phyloP scores from a whole-genome alignment of 2,888 invertebrate species.

The Nomada flava region DNA sequence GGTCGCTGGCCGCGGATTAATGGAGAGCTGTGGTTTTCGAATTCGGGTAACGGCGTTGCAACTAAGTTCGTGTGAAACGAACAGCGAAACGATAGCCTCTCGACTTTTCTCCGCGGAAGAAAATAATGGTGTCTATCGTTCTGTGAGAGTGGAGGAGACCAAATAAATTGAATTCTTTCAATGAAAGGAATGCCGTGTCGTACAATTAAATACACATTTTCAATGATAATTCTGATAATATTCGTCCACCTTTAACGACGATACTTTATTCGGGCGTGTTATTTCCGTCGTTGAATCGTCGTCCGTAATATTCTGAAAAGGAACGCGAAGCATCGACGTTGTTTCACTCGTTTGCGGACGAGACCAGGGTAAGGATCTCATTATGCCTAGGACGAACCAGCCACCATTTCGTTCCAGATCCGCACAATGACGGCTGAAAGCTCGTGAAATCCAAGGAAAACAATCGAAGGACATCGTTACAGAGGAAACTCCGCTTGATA shows the following conservation, averaged over 20 bases:
- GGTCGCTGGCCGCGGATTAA: slow-evolving; percentile 7
- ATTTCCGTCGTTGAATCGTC: not conserved
- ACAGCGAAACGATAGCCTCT: too few species aligned
- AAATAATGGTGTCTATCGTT: too few species aligned
- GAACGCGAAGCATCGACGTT: slow-evolving; percentile 5
- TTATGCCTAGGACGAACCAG: slow-evolving; percentile 6
- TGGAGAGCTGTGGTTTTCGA: not conserved
- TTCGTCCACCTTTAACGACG: too few species aligned
- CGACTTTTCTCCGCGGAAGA: too few species aligned
- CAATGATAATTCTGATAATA: too few species aligned
- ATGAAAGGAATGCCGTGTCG: too few species aligned
- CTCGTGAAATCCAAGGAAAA: not conserved
- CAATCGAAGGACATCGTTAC: slow-evolving; percentile 9
- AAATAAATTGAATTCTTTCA: too few species aligned
- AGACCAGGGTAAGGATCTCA: slow-evolving; percentile 15
- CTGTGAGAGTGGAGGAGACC: too few species aligned
- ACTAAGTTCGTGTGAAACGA: not conserved
- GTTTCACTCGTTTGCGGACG: not conserved
- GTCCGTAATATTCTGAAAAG: slow-evolving; percentile 27
- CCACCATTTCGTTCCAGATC: slow-evolving; percentile 15
- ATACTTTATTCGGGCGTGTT: slow-evolving; percentile 29
- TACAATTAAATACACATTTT: too few species aligned
- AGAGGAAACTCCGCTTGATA: not conserved
- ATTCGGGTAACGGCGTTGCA: not conserved
- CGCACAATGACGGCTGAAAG: not conserved